These are phyloP conservation scores for Emydoidea blandingii DNA, from an alignment of 2,797 vertebrate species.

Conservation along the genomic window DNA sequence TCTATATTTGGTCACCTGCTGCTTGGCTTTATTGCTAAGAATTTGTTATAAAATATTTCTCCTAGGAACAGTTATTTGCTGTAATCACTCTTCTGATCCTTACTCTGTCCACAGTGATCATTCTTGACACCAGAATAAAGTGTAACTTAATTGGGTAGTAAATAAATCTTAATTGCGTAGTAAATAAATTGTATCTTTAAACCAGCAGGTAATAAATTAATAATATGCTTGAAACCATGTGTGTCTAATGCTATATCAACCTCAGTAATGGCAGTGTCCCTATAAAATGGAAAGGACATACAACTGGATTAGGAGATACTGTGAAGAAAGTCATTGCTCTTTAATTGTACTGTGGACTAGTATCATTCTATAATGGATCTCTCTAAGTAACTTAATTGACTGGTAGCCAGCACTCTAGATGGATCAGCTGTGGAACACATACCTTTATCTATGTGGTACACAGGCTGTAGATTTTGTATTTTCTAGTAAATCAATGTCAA, in stretches of 20 bases:
- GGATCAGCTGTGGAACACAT: background rate
- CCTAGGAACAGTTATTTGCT: background rate
- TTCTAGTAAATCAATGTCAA: background rate
- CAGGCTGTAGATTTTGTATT: background rate
- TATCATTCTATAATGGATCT: background rate
- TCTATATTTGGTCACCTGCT: background rate
- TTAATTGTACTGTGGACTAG: background rate
- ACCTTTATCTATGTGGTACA: background rate
- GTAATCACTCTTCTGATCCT: background rate
- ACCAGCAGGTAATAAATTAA: background rate
- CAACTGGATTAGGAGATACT: slow-evolving; percentile 27
- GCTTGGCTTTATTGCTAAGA: background rate
- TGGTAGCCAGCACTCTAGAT: accelerated
- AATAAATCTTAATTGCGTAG: background rate
- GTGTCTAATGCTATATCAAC: background rate
- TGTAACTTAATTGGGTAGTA: background rate
- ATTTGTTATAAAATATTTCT: background rate
- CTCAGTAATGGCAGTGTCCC: background rate
- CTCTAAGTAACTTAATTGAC: background rate
- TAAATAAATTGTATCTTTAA: background rate
- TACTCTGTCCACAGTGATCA: background rate
- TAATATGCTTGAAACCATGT: background rate
- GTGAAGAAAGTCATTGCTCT: background rate
- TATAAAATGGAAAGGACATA: background rate
- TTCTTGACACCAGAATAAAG: slow-evolving; percentile 22